phyloP scores from a whole-genome alignment of 2,888 invertebrate species.

The Trichopoda pennipes region DNA sequence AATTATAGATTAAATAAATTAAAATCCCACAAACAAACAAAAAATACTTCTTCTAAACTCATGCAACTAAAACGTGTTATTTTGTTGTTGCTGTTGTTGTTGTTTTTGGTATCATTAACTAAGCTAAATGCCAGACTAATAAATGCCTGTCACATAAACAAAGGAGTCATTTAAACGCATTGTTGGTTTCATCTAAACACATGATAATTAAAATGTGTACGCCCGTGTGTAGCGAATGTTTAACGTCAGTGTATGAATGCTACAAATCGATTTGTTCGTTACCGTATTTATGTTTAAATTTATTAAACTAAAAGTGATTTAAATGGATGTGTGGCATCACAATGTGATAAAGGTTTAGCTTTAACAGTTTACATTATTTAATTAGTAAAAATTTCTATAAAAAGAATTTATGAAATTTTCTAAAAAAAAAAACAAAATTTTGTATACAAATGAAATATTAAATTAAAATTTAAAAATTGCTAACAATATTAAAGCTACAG shows the following conservation, averaged over 20 bases:
- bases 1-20: slow-evolving; percentile 69
- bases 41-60: slow-evolving; percentile 25
- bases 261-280: background rate
- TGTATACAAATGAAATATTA: too few species aligned
- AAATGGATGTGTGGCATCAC: background rate
- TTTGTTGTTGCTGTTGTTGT: too few species aligned
- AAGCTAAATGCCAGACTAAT: slow-evolving; percentile 64
- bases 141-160: slow-evolving; percentile 56
- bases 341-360: background rate
- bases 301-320: slow-evolving; percentile 17
- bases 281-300: slow-evolving; percentile 10
- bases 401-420: too few species aligned
- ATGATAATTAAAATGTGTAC: background rate
- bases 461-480: too few species aligned
- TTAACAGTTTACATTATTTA: background rate
- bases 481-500: too few species aligned
- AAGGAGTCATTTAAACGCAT: slow-evolving; percentile 16
- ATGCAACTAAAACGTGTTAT: slow-evolving; percentile 14
- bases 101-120: slow-evolving; percentile 53
- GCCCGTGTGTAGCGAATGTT: too few species aligned
- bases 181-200: background rate
- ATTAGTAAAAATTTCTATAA: background rate
- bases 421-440: too few species aligned
- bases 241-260: background rate
- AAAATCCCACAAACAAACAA: slow-evolving; percentile 26